These are phyloP conservation scores for Deroplatys truncata DNA, from an alignment of 2,888 invertebrate genomes.

Conservation along the genomic window DNA sequence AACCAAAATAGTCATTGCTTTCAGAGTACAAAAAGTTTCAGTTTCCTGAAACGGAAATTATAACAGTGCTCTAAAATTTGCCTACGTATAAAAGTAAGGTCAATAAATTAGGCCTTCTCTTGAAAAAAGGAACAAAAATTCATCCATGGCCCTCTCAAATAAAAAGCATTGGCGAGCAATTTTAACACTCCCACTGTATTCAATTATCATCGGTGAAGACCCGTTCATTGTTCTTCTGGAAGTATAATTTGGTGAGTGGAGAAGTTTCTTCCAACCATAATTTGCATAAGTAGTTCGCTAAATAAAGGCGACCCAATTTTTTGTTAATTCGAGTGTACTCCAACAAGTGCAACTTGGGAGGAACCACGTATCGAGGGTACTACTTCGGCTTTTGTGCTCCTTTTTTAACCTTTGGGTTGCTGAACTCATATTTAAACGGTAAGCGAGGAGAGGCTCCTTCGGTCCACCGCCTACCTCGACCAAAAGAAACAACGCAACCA, in stretches of 20 bases:
- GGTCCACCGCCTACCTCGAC: not conserved
- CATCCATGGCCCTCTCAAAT: too few relatives aligned
- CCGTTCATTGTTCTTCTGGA: not conserved
- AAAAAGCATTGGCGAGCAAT: too few relatives aligned
- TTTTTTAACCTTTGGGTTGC: not conserved
- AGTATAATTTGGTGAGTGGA: not conserved
- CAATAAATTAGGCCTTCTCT: too few relatives aligned
- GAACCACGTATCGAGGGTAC: not conserved
- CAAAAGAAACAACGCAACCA: not conserved
- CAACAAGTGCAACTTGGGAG: not conserved
- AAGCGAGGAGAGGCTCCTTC: not conserved
- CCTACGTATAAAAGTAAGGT: too few relatives aligned
- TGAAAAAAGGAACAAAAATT: too few relatives aligned
- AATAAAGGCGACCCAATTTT: not conserved
- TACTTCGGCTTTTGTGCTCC: not conserved
- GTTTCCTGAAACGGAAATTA: too few relatives aligned
- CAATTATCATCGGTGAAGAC: not conserved
- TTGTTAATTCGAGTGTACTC: not conserved
- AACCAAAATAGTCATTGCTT: too few relatives aligned
- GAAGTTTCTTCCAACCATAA: not conserved
- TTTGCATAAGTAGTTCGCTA: not conserved
- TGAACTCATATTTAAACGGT: conserved; percentile 1
- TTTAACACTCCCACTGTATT: too few relatives aligned
- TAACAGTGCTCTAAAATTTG: too few relatives aligned
- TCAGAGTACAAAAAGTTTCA: too few relatives aligned